A percentile compares a stretch with the other conserved stretches of the same genome.
These are phyloP conservation scores for Ibidorhyncha struthersii DNA, from an alignment of 2,113 vertebrate genomes.

Conservation along the genomic window DNA sequence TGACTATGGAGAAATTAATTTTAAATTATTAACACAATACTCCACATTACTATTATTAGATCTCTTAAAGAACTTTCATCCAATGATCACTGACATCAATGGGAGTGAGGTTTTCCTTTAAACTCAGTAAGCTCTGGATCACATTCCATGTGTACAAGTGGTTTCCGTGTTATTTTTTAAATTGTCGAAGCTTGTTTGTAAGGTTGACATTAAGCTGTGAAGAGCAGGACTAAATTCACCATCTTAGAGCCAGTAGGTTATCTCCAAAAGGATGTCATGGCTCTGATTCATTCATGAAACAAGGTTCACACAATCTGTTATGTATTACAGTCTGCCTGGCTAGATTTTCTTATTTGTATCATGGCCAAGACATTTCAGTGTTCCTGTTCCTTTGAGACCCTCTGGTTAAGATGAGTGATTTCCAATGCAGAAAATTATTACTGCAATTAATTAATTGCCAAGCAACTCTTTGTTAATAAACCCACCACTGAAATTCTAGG, in stretches of 20 bases:
- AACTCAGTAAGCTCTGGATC: background rate
- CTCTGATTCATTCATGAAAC: constrained; percentile 45
- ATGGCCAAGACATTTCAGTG: constrained; percentile 17
- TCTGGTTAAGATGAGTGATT: constrained; percentile 25
- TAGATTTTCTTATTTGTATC: constrained; percentile 31
- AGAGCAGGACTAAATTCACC: constrained; percentile 7
- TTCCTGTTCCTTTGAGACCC: constrained; percentile 21
- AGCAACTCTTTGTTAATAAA: background rate
- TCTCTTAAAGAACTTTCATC: background rate
- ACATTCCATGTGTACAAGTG: background rate
- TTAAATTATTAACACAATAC: background rate
- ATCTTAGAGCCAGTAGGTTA: constrained; percentile 9
- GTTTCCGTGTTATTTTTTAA: background rate
- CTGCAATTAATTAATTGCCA: constrained; percentile 49
- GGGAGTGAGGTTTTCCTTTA: background rate
- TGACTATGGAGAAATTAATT: background rate
- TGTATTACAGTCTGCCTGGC: constrained; percentile 11
- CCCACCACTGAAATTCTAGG: background rate
- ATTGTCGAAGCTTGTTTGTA: background rate
- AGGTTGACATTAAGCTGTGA: constrained; percentile 48
- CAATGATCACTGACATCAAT: background rate
- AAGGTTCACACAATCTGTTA: constrained; percentile 47
- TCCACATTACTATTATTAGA: background rate
- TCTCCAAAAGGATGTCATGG: constrained; percentile 24
- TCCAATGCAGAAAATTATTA: background rate